Evolutionary conservation across 2,888 invertebrate genomes (phyloP).

Genomic region (Meiosimyza decipiens): DNA sequence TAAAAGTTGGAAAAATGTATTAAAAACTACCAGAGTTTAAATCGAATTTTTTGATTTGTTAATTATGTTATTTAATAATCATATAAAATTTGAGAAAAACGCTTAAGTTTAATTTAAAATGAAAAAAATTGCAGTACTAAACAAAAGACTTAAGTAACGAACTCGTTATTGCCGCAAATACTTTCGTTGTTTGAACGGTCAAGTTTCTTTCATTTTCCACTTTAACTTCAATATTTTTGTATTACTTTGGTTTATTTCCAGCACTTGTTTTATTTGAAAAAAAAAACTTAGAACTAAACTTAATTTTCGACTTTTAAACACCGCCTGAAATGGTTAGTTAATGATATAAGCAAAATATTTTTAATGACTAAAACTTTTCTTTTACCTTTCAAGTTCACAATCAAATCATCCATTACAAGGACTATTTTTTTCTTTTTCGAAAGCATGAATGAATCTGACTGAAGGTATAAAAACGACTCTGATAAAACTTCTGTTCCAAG

Average conservation of each 20-base stretch:
- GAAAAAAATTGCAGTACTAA: neutral
- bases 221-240: slow-evolving; percentile 35
- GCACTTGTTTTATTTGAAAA: slow-evolving; percentile 52
- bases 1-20: slow-evolving; percentile 8
- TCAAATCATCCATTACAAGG: neutral
- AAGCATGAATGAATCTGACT: neutral
- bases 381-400: neutral
- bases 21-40: slow-evolving; percentile 34
- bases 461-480: neutral
- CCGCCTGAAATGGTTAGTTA: slow-evolving; percentile 15
- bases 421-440: neutral
- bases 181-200: slow-evolving; percentile 18
- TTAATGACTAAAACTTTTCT: slow-evolving; percentile 18
- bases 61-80: neutral
- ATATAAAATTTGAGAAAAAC: neutral
- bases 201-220: slow-evolving; percentile 4
- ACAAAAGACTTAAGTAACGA: too few species aligned
- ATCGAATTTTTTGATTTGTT: neutral
- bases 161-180: slow-evolving; percentile 20
- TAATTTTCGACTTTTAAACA: slow-evolving; percentile 8
- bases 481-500: neutral
- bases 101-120: too few species aligned
- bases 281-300: slow-evolving; percentile 41
- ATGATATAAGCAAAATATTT: neutral
- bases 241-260: slow-evolving; percentile 67